A percentile compares a stretch with the other conserved stretches of the same genome.
Conservation (phyloP, 2,113 vertebrate genomes). For the sheep (Ovis aries) region ARS-UI_Ramb_v3.0 NC_056067.1:63081001-63081500, state of each 20-base stretch:
- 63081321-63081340: neutral
- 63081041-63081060: neutral
- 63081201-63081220: neutral
- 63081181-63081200: neutral
- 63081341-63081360: neutral
- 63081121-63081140: rapidly evolving
- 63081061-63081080: neutral
- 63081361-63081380: neutral
- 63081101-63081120: rapidly evolving
- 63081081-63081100: neutral
- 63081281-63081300: rapidly evolving
- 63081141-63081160: neutral
- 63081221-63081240: rapidly evolving
- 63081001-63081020: no score
- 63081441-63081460: neutral
- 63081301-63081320: neutral
- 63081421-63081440: neutral
- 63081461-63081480: neutral
- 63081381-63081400: neutral
- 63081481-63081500: neutral
- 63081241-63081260: neutral
- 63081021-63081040: rapidly evolving
- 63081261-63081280: rapidly evolving
- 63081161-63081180: neutral
- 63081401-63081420: neutral